These are phyloP conservation scores for Sander lucioperca DNA, from an alignment of 2,113 vertebrate species.

Conservation along the genomic window DNA sequence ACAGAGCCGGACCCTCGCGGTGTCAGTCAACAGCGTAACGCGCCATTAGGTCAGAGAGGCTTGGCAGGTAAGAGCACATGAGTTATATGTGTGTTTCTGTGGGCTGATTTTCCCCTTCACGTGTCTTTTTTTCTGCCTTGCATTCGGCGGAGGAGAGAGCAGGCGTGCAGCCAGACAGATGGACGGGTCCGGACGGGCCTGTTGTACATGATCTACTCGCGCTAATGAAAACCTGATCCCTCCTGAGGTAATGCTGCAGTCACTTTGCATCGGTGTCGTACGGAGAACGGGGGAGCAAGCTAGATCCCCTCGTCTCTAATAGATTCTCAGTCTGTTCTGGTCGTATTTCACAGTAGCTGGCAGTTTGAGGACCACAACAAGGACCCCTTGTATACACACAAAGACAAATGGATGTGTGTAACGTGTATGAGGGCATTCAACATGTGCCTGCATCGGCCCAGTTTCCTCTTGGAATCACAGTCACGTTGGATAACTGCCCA, in stretches of 20 bases:
- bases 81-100: not conserved
- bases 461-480: not conserved
- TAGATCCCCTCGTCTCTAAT: slow-evolving; percentile 25
- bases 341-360: slow-evolving; percentile 7
- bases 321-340: slow-evolving; percentile 13
- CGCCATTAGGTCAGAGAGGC: not conserved
- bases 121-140: not conserved
- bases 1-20: not conserved
- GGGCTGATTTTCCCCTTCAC: not conserved
- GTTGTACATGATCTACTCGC: slow-evolving; percentile 30
- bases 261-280: slow-evolving; percentile 4
- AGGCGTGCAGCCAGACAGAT: slow-evolving; percentile 20
- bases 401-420: not conserved
- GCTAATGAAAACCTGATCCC: slow-evolving; percentile 45
- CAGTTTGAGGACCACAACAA: not conserved
- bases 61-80: not conserved
- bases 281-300: not conserved
- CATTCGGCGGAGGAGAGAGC: not conserved
- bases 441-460: not conserved
- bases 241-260: slow-evolving; percentile 53
- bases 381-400: not conserved
- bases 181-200: slow-evolving; percentile 28
- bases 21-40: not conserved
- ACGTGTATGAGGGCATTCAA: too few relatives aligned
- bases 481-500: not conserved